Evolutionary conservation across 2,797 vertebrate genomes (phyloP).

Genomic region (Champsocephalus esox): DNA sequence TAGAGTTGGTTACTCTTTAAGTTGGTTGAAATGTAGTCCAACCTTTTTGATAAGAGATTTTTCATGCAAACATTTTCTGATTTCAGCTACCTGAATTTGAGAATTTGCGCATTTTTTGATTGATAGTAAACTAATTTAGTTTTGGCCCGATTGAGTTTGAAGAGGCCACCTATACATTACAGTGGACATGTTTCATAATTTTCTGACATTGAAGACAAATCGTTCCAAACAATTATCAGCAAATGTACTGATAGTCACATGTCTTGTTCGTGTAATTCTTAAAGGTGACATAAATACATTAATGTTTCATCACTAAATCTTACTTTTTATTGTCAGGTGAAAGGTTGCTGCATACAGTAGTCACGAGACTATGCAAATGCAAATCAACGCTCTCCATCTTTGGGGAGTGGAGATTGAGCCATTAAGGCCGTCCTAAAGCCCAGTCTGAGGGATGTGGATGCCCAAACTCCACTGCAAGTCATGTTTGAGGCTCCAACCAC

Average conservation of each 20-base stretch:
- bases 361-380: background rate
- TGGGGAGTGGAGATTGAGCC: constrained; percentile 27
- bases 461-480: constrained; percentile 43
- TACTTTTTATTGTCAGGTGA: constrained; percentile 19
- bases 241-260: background rate
- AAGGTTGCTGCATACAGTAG: constrained; percentile 15
- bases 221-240: accelerated
- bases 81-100: too few species aligned
- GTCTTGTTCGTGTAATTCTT: background rate
- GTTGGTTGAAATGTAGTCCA: background rate
- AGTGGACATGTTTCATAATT: background rate
- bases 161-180: background rate
- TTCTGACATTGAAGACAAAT: background rate
- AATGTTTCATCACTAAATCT: background rate
- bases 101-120: too few species aligned
- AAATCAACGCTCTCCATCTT: constrained; percentile 27
- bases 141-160: background rate
- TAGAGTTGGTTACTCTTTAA: background rate
- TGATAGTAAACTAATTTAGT: too few species aligned
- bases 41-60: background rate
- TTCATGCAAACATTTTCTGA: too few species aligned
- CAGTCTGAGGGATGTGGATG: constrained; percentile 21
- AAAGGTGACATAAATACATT: background rate
- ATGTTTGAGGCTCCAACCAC: constrained; percentile 50
- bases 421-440: constrained; percentile 29